Evolutionary conservation across 1,140 invertebrate species (phyloP), one percentile per base, ranked within the genome.

Genomic region (Gryllus bimaculatus): DNA sequence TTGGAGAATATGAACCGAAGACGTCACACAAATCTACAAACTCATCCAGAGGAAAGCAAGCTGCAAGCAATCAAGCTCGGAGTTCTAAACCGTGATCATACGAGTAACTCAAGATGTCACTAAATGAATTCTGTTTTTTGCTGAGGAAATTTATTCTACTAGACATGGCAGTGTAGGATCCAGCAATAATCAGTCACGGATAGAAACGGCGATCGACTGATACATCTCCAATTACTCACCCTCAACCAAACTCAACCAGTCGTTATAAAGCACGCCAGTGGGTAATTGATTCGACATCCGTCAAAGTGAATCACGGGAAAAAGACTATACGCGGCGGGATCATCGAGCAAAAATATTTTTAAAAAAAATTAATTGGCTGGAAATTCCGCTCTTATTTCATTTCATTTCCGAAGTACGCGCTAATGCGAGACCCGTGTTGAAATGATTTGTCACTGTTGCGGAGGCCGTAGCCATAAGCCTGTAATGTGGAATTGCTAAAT

Each of bases 231-330:
- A 66, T 66, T 66, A 66, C 54, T 66, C 54, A 66, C 54, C 10
- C 54, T 66, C 54, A 66, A 3, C 10, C 54, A 18, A 66, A 66
- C 54, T 10, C 54, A 18, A 18, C 10, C 54, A 10, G 54, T 18
- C 54, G 18, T 66, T 66, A 66, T 66, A 66, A 66, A 66, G 18
- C 54, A 18, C 54, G 54, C 18, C 18, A 66, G 10, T 10, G 7
- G 54, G 54, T 66, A 66, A 66, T 66, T 66, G 54, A 66, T 66
- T 66, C 54, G 54, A 66, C 54, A 66, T 66, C 54, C 54, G 54
- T 66, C 54, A 10, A 66, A 66, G 18, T 66, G 54, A 66, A 66
- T 66, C 54, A 18, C 54, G 18, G 54, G 18, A 66, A 66, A 66
- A 18, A 18, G 18, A 13, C 54, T 66, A 66, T 66, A 66, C 54